Evolutionary conservation across 2,113 vertebrate genomes (phyloP).

Genomic region (Balaeniceps rex): DNA sequence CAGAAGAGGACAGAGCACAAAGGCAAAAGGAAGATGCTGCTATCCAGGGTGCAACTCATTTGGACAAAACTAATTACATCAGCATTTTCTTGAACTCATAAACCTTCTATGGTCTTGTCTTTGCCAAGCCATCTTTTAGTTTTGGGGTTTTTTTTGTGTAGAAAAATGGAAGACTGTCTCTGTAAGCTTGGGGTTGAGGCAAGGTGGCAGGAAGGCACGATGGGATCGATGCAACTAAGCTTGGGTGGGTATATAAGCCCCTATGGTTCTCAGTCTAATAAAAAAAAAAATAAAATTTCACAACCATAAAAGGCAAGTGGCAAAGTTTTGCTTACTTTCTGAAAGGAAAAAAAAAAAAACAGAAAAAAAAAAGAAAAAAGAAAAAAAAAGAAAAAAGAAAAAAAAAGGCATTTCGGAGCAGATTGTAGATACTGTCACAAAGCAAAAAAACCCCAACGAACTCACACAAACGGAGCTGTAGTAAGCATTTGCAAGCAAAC

Average conservation of each 20-base stretch:
- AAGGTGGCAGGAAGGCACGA: background rate
- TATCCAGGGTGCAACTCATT: fast-evolving
- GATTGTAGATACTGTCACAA: conserved; percentile 4
- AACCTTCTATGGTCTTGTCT: background rate
- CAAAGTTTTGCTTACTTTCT: background rate
- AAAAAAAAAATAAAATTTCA: background rate
- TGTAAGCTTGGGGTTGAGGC: background rate
- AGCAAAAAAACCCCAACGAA: background rate
- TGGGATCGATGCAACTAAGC: background rate
- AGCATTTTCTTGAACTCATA: background rate
- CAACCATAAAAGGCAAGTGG: background rate
- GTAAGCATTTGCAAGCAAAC: background rate
- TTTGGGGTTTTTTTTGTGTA: background rate
- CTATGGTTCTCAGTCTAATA: background rate
- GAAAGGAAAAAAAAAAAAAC: background rate
- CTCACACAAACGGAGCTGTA: background rate
- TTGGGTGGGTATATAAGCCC: fast-evolving
- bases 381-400: background rate
- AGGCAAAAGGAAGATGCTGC: background rate
- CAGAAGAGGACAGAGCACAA: background rate
- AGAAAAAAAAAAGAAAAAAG: too few relatives aligned
- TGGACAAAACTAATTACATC: background rate
- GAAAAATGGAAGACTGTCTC: background rate
- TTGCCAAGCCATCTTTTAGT: background rate
- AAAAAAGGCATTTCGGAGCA: background rate